Evolutionary conservation across 2,797 vertebrate species (phyloP).

Genomic region (Apogon hyalosoma): DNA sequence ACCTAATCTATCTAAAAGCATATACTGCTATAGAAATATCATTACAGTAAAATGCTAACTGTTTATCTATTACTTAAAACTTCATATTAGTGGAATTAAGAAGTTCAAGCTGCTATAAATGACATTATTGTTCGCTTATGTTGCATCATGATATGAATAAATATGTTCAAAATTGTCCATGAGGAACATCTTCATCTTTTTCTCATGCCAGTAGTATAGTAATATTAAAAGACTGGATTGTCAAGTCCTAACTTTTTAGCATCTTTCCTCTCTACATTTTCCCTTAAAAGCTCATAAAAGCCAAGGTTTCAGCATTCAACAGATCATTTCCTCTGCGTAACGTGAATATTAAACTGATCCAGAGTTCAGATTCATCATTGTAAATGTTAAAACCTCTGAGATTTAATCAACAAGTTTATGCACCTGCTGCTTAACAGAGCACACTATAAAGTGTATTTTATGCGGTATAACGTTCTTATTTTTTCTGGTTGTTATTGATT

Average conservation of each 20-base stretch:
- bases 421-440: background rate
- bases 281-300: constrained; percentile 52
- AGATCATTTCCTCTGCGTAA: constrained; percentile 16
- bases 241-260: constrained; percentile 55
- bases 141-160: constrained; percentile 16
- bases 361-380: constrained; percentile 2
- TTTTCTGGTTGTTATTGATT: no score
- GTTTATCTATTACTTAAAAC: constrained; percentile 8
- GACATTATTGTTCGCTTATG: constrained; percentile 18
- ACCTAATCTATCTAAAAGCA: background rate
- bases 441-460: no score
- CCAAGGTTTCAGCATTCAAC: constrained; percentile 24
- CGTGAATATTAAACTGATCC: constrained; percentile 35
- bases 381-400: constrained; percentile 1
- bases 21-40: no score
- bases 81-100: constrained; percentile 4
- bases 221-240: constrained; percentile 43
- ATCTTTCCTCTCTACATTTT: constrained; percentile 17
- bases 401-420: background rate
- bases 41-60: background rate
- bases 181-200: constrained; percentile 11
- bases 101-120: constrained; percentile 9
- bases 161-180: constrained; percentile 8
- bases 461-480: no score
- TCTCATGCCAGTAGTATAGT: constrained; percentile 21